Evolutionary conservation across 2,888 invertebrate species (phyloP), one percentile per base, ranked within the genome.

Genomic region (Eulithis prunata): DNA sequence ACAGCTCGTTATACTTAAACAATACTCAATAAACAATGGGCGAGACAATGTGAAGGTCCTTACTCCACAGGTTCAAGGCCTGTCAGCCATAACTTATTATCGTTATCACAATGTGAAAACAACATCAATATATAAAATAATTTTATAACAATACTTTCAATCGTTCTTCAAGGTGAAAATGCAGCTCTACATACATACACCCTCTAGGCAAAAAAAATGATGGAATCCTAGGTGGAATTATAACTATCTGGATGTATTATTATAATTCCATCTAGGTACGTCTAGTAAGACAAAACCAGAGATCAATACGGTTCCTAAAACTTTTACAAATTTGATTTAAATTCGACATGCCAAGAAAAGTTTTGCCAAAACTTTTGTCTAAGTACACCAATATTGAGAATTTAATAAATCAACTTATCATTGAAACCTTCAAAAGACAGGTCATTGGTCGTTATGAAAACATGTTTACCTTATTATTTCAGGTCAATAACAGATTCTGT

Each of bases 401-500:
- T 41, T 21, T 21, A 11, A 21, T 21, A 21, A 10, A 49, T 49
- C 21, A 49, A 49, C 10, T 21, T 14, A 8, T 47, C 14, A 47
- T 52, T 52, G 32, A 28, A 52, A 32, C n/a, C 28, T 51, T 41
- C 46, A 57, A 51, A 56, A 56, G 51, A 66, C 66, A 75, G 77
- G 75, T 76, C 77, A 69, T 68, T 64, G 70, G 78, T 72, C 76
- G 62, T 52, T 61, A 74, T 71, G 72, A 78, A 77, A 83, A 80
- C 77, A 81, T 86, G 84, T 87, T 87, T 86, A 85, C 80, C 77
- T 75, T 78, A 75, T 81, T 83, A 83, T 90, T 87, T 88, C 87
- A 89, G 90, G 90, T 90, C 88, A 91, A 88, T 82, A 85, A 86
- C 82, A 83, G 82, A 83, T 85, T 86, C 82, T 87, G 83, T 83